Evolutionary conservation across 2,888 invertebrate genomes (phyloP).

Genomic region (Sphinx pinastri): DNA sequence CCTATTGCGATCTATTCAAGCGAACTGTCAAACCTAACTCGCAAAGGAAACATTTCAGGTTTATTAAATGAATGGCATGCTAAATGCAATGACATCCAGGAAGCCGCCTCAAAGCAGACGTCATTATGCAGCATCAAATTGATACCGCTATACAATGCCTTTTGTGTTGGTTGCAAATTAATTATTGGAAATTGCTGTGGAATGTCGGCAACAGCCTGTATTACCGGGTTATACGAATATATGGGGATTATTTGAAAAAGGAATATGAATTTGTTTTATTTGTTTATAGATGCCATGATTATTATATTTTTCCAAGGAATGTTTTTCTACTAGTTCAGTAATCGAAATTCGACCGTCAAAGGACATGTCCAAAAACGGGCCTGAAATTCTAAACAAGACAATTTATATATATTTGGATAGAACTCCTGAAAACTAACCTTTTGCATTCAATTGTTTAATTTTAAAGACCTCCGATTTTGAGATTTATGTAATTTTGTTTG

Average conservation of each 20-base stretch:
- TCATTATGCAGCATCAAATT: background rate
- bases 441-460: too few relatives aligned
- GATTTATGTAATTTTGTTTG: too few relatives aligned
- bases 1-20: too few relatives aligned
- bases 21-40: slow-evolving; percentile 2
- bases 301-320: too few relatives aligned
- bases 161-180: slow-evolving; percentile 14
- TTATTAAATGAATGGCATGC: slow-evolving; percentile 20
- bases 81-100: background rate
- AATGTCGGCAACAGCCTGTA: background rate
- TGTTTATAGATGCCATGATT: too few relatives aligned
- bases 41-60: slow-evolving; percentile 10
- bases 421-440: too few relatives aligned
- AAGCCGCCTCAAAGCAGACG: background rate
- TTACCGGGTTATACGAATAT: background rate
- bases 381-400: too few relatives aligned
- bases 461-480: too few relatives aligned
- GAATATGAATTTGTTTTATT: background rate
- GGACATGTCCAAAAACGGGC: too few relatives aligned
- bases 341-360: too few relatives aligned
- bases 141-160: slow-evolving; percentile 3
- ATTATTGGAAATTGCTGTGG: slow-evolving; percentile 12
- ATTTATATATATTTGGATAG: too few relatives aligned
- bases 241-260: background rate
- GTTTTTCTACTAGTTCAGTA: too few relatives aligned